Base-by-base conservation (phyloP, 2,797 vertebrate genomes). In the Rhinatrema bivittatum region DNA sequence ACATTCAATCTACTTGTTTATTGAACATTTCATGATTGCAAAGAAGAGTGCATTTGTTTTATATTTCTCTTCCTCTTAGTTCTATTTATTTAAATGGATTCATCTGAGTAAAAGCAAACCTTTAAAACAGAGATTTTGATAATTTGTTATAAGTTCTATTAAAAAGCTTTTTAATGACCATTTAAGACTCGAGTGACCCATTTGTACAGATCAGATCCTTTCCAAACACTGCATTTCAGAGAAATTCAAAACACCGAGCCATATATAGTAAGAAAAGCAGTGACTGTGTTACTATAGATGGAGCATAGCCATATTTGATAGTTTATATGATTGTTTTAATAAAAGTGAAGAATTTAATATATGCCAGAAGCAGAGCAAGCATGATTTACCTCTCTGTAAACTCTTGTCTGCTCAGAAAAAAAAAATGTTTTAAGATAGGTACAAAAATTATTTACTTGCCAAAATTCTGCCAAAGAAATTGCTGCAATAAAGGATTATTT, bases 271-370 rank as follows among this genome's bases (percentile, higher is more conserved):
- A n/a, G n/a, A n/a, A 34, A 42, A 21, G 11, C 47, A 32, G 25
- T 38, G 39, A 43, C 39, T 50, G n/a, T n/a, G 25, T 42, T 37
- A 42, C 47, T 42, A 50, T 50, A 50, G 38, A 50, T 50, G 47
- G 47, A 42, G 39, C 18, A 29, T 13, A 15, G 34, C 47, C 50
- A 47, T 42, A 50, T 50, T 50, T 50, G 47, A 50, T 43, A 42
- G 47, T 50, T 50, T 50, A 50, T 42, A 50, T 21, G 47, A 50
- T 50, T 37, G 39, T 50, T 23, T 39, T 47, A 50, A 50, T 50
- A 50, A 50, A 50, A 50, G 34, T 42, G 47, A 50, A 50, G 47
- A 50, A 50, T 43, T 47, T 50, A 37, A 50, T 50, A 50, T 42
- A 39, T 43, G 39, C 47, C 47, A 50, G 43, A 50, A 50, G 39